Percentiles rank a stretch among this genome's conserved stretches.
These are phyloP conservation scores for Leptobrachium leishanense DNA, from an alignment of 2,113 vertebrate genomes.

Conservation along the genomic window DNA sequence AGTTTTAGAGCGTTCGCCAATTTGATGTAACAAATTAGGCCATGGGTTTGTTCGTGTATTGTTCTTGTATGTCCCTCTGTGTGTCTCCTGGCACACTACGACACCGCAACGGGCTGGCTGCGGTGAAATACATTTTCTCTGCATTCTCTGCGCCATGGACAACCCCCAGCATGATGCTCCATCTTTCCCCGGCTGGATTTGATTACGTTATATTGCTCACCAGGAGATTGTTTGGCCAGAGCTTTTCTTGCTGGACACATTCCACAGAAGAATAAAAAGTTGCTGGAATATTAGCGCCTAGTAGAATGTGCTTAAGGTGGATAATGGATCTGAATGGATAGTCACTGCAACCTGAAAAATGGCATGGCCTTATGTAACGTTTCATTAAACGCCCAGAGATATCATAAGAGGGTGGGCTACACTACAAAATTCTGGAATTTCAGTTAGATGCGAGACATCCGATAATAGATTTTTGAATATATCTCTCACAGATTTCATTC, in stretches of 20 bases:
- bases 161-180: not conserved
- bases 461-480: no score
- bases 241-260: not conserved
- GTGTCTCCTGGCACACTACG: not conserved
- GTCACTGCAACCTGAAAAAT: not conserved
- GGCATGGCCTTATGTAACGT: no score
- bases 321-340: not conserved
- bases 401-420: no score
- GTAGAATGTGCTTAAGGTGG: not conserved
- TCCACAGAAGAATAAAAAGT: not conserved
- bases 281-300: not conserved
- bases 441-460: no score
- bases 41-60: not conserved
- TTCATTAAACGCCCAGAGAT: no score
- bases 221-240: not conserved
- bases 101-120: not conserved
- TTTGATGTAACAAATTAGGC: not conserved
- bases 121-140: not conserved
- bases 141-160: conserved; percentile 5
- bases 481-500: no score
- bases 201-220: conserved; percentile 23
- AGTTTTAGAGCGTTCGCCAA: not conserved
- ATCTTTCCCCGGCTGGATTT: conserved; percentile 10
- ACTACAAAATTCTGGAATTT: no score
- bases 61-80: not conserved